phyloP scores from a whole-genome alignment of 2,888 invertebrate genomes.

The Melieria omissa region DNA sequence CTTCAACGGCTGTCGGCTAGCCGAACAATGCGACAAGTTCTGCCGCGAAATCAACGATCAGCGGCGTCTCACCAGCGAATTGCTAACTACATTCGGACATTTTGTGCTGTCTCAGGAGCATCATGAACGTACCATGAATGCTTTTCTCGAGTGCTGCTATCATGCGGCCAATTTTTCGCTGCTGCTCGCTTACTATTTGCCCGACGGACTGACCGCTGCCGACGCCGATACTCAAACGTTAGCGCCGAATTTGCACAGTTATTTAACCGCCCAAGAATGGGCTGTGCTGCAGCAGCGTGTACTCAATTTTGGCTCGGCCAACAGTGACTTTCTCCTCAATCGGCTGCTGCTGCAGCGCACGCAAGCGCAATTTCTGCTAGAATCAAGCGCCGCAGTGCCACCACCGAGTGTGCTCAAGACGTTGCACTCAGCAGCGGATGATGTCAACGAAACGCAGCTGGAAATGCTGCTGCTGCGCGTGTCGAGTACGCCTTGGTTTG shows the following conservation, averaged over 20 bases:
- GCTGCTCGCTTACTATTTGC: slow-evolving; percentile 57
- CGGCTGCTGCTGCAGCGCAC: slow-evolving; percentile 56
- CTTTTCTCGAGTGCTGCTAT: slow-evolving; percentile 59
- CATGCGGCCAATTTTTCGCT: slow-evolving; percentile 56
- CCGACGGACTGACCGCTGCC: slow-evolving; percentile 53
- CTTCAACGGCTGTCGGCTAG: slow-evolving; percentile 57
- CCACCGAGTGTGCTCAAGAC: slow-evolving; percentile 43
- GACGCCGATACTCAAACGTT: slow-evolving; percentile 21
- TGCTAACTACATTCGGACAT: slow-evolving; percentile 57
- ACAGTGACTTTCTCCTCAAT: slow-evolving; percentile 58
- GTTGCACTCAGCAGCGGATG: slow-evolving; percentile 43
- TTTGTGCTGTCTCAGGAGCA: slow-evolving; percentile 59
- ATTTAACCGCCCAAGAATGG: slow-evolving; percentile 60
- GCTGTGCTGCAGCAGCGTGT: slow-evolving; percentile 61
- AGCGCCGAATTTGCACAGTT: slow-evolving; percentile 49
- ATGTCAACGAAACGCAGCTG: slow-evolving; percentile 45
- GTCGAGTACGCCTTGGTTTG: slow-evolving; percentile 47
- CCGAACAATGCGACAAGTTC: slow-evolving; percentile 61
- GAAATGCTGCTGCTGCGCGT: slow-evolving; percentile 44
- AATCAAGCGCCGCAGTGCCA: slow-evolving; percentile 28
- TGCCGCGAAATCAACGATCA: slow-evolving; percentile 50
- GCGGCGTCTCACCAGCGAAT: slow-evolving; percentile 48
- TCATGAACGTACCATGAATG: slow-evolving; percentile 61
- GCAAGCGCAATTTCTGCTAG: slow-evolving; percentile 46
- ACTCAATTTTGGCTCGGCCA: slow-evolving; percentile 61